Evolutionary conservation across 2,888 invertebrate genomes (phyloP), one percentile per base, ranked within the genome.

Genomic region (Achlya flavicornis): DNA sequence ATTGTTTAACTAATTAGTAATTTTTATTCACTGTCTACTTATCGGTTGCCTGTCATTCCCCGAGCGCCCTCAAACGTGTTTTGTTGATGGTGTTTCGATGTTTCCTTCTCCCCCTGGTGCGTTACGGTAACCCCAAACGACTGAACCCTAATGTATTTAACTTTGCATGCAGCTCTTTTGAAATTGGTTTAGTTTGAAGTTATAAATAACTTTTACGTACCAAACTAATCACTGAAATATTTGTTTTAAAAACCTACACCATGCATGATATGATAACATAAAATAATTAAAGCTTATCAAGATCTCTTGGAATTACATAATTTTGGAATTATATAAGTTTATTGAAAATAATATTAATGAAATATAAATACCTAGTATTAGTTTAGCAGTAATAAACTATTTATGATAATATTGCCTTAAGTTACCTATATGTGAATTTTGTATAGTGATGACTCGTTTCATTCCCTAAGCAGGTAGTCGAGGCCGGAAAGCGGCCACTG

Each of bases 401-500:
- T 26, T 26, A 26, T 41, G 7, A 12, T 4, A 41, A n/a, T n/a
- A n/a, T n/a, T n/a, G n/a, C n/a, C n/a, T n/a, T n/a, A n/a, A n/a
- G n/a, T n/a, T n/a, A n/a, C n/a, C n/a, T n/a, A 7, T 8, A 6
- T 4, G 12, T 41, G 12, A 1, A 41, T 12, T 61, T 19, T 64
- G 60, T 70, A 68, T 66, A 67, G 74, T 72, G 75, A 79, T 78
- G 79, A 78, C 77, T 78, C 77, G 79, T 79, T 84, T 80, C 80
- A 79, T 78, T 77, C 79, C 79, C 80, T 79, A 73, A 85, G 88
- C 91, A 92, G 92, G 92, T 92, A 91, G 90, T 84, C 81, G 81
- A 81, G 81, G 79, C 87, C 91, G 89, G 88, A 90, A 87, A 88
- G 81, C 79, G 80, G 78, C 87, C 81, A 83, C 84, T 77, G 76